Conservation (phyloP, 2,888 invertebrate species). For the Carabus problematicus region DNA sequence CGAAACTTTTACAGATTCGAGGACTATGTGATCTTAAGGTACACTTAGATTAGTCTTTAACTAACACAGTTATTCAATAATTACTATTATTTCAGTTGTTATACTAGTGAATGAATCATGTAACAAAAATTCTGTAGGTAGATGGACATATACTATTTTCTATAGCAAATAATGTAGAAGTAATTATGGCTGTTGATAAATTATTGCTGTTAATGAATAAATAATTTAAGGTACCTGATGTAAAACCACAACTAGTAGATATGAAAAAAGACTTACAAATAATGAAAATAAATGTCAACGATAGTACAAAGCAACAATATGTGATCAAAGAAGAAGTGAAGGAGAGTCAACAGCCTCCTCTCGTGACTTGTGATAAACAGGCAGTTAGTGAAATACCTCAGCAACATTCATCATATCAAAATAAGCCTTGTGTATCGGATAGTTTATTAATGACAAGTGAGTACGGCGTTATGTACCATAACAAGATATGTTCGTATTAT, state of each 20-base stretch:
- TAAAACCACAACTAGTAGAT: constrained; percentile 23
- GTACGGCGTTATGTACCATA: background rate
- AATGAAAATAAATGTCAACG: constrained; percentile 25
- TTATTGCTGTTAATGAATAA: too few relatives aligned
- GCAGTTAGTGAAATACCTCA: constrained; percentile 17
- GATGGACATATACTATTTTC: background rate
- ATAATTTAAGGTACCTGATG: constrained; percentile 36
- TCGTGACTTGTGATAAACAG: constrained; percentile 21
- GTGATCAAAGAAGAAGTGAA: constrained; percentile 21
- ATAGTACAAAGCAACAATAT: constrained; percentile 35
- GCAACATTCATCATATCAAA: constrained; percentile 16
- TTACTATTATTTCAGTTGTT: background rate
- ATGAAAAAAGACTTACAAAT: constrained; percentile 26
- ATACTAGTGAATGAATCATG: background rate
- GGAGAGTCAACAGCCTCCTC: constrained; percentile 3
- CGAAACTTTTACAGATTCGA: constrained; percentile 81
- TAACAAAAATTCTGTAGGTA: too few relatives aligned
- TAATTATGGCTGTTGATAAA: too few relatives aligned
- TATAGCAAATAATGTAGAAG: background rate
- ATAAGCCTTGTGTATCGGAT: constrained; percentile 17
- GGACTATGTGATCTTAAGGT: constrained; percentile 85
- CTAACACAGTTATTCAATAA: constrained; percentile 16
- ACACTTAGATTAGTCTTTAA: constrained; percentile 51
- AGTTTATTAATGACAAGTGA: constrained; percentile 7
- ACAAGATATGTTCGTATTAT: background rate